A percentile compares a stretch with the other conserved stretches of the same genome.
Evolutionary conservation across 2,113 vertebrate genomes (phyloP).

Genomic region (Pitta sordida): DNA sequence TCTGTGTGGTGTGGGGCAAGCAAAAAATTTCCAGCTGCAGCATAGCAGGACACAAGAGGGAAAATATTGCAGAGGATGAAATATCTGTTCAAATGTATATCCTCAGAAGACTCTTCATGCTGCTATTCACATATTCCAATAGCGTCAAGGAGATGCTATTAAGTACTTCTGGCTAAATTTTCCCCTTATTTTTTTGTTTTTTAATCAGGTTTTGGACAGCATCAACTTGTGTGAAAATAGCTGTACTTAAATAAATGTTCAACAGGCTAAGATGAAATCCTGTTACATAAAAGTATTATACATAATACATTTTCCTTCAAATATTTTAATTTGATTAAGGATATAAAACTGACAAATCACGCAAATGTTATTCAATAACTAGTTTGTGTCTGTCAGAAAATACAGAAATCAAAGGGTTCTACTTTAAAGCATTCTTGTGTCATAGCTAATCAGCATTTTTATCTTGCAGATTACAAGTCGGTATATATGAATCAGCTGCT

Average conservation of each 20-base stretch:
- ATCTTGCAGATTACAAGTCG: constrained; percentile 18
- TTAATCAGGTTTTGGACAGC: background rate
- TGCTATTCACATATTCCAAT: background rate
- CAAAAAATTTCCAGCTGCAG: background rate
- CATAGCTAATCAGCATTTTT: constrained; percentile 46
- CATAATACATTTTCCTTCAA: constrained; percentile 35
- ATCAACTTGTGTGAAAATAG: background rate
- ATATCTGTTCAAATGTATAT: background rate
- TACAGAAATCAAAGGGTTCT: constrained; percentile 39
- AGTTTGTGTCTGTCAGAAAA: constrained; percentile 28
- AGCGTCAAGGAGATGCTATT: background rate
- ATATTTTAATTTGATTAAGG: constrained; percentile 46
- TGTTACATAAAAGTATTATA: constrained; percentile 30
- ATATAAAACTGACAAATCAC: constrained; percentile 6
- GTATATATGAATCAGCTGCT: background rate
- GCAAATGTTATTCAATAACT: constrained; percentile 41
- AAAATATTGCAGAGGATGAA: background rate
- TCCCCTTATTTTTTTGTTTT: background rate
- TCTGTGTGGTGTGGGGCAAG: background rate
- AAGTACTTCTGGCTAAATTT: background rate
- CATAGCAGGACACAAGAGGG: background rate
- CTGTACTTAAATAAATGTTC: background rate
- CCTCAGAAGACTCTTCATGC: background rate
- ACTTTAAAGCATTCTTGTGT: constrained; percentile 36
- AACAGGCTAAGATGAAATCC: background rate